These are phyloP conservation scores for Hoplostethus atlanticus DNA, from an alignment of 2,797 vertebrate genomes.

Conservation along the genomic window DNA sequence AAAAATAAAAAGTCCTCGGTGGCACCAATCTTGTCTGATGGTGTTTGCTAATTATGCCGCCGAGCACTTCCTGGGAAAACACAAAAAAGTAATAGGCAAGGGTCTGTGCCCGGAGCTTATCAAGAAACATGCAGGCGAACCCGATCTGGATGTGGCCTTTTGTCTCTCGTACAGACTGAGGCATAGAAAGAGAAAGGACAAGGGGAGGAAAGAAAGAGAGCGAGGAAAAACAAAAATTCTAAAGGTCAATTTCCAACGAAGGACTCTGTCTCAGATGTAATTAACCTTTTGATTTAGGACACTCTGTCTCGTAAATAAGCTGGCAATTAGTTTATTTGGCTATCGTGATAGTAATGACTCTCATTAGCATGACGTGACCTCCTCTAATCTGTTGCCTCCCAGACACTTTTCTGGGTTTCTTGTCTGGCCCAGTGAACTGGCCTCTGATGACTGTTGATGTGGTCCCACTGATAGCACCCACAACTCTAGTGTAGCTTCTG, in stretches of 20 bases:
- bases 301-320: conserved; percentile 78
- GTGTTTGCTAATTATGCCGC: conserved; percentile 98
- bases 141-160: conserved; percentile 88
- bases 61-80: conserved; percentile 89
- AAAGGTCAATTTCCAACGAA: conserved; percentile 86
- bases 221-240: conserved; percentile 62
- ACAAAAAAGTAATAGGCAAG: conserved; percentile 89
- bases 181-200: conserved; percentile 45
- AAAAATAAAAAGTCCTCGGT: conserved; percentile 87
- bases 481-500: conserved; percentile 37
- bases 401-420: conserved; percentile 65
- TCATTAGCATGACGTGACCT: conserved; percentile 85
- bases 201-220: conserved; percentile 36
- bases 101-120: conserved; percentile 96
- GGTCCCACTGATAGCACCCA: conserved; percentile 46
- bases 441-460: conserved; percentile 65
- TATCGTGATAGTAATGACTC: conserved; percentile 85
- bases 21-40: conserved; percentile 94
- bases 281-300: conserved; percentile 88
- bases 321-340: conserved; percentile 85
- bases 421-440: conserved; percentile 53
- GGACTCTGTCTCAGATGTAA: conserved; percentile 84
- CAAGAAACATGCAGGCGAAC: conserved; percentile 90
- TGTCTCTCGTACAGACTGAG: conserved; percentile 61
- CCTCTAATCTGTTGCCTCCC: conserved; percentile 79